These are phyloP conservation scores for Apostichopus californicus DNA, from an alignment of 35 echinoderm and acorn worm genomes.

Conservation along the genomic window DNA sequence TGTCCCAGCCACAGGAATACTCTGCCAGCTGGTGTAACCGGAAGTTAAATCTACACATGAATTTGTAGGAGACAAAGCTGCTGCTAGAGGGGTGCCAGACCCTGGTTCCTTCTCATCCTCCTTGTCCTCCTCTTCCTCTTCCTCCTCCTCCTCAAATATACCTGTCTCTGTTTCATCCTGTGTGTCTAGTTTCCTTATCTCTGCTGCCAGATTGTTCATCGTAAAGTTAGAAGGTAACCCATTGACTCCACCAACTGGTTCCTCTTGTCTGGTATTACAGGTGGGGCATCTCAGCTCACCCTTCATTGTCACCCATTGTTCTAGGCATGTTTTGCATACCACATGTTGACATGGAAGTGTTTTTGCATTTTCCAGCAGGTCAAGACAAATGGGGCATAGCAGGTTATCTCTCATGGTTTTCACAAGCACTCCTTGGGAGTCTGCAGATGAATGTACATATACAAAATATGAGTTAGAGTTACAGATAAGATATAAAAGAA, in stretches of 20 bases:
- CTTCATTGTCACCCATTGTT: constrained; percentile 3
- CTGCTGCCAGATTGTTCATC: constrained; percentile 26
- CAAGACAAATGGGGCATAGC: not conserved
- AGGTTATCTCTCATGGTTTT: constrained; percentile 20
- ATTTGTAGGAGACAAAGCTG: not conserved
- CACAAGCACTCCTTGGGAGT: not conserved
- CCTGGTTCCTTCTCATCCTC: not conserved
- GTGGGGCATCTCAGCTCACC: not conserved
- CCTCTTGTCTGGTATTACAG: constrained; percentile 12
- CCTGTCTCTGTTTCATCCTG: not conserved
- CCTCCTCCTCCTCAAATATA: not conserved
- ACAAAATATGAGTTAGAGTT: too few relatives aligned
- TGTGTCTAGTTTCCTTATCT: constrained; percentile 13
- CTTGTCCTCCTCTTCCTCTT: not conserved
- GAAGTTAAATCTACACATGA: too few relatives aligned
- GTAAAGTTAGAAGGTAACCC: constrained; percentile 11
- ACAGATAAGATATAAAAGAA: too few relatives aligned
- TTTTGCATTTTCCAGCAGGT: not conserved
- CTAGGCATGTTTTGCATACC: constrained; percentile 9
- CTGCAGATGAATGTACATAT: not conserved
- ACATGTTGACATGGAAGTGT: constrained; percentile 28
- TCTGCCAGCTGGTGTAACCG: not conserved
- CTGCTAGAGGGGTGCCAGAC: not conserved
- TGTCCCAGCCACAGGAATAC: not conserved
- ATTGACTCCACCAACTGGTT: not conserved